These are phyloP conservation scores for Peromyscus leucopus DNA, from an alignment of 2,113 vertebrate genomes.

Conservation along the genomic window DNA sequence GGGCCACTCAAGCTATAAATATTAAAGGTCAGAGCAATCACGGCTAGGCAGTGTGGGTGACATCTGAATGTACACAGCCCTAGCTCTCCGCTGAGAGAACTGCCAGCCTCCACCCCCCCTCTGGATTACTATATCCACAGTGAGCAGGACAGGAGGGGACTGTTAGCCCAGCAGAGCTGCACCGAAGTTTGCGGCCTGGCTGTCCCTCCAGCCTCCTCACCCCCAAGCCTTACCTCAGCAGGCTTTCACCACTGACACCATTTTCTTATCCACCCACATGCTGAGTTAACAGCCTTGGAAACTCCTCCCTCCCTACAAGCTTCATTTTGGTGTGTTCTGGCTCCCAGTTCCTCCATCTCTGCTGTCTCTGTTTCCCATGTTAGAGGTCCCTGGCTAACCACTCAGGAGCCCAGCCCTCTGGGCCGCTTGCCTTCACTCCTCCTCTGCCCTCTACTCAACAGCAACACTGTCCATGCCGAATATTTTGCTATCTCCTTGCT, in stretches of 20 bases:
- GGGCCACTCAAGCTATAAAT: constrained; percentile 45
- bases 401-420: neutral
- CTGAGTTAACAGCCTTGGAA: neutral
- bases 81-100: constrained; percentile 37
- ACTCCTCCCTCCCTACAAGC: neutral
- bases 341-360: neutral
- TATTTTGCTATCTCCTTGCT: neutral
- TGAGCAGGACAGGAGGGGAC: constrained; percentile 10
- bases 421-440: neutral
- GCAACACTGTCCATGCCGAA: neutral
- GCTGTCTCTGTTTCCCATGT: neutral
- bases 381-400: neutral
- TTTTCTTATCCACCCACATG: neutral
- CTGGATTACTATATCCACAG: constrained; percentile 48
- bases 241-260: neutral
- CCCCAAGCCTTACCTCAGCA: neutral
- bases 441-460: neutral
- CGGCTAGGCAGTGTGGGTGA: neutral
- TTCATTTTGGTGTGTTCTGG: neutral
- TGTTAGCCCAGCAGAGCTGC: constrained; percentile 7
- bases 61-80: neutral
- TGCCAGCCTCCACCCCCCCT: constrained; percentile 37
- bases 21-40: constrained; percentile 59
- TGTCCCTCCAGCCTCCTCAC: neutral
- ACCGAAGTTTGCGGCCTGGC: neutral